A percentile compares a stretch with the other conserved stretches of the same genome.
phyloP scores from a whole-genome alignment of 2,113 vertebrate genomes.

The Lepisosteus osseus region DNA sequence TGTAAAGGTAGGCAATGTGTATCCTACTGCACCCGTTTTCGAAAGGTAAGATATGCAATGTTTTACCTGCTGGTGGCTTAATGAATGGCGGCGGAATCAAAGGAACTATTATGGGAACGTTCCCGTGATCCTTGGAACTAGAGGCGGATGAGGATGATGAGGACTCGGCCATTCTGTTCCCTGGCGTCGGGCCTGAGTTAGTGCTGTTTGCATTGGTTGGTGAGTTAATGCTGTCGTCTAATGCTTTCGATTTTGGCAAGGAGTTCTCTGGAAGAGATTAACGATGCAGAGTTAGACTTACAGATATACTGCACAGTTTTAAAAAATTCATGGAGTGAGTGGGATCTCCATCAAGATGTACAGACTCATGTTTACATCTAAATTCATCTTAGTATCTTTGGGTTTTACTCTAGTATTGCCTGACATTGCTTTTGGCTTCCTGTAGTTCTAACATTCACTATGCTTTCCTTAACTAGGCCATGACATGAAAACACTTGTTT shows the following conservation, averaged over 20 bases:
- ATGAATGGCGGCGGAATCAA: conserved; percentile 95
- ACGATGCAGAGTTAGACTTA: neutral
- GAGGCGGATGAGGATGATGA: conserved; percentile 82
- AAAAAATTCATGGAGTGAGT: too few species aligned
- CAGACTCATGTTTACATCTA: too few species aligned
- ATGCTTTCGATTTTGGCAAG: conserved; percentile 90
- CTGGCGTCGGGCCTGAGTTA: conserved; percentile 80
- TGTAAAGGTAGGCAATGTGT: too few species aligned
- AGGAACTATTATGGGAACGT: conserved; percentile 90
- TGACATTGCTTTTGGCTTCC: too few species aligned
- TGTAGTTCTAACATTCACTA: too few species aligned
- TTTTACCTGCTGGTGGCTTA: conserved; percentile 94
- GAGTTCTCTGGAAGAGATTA: conserved; percentile 84
- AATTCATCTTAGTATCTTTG: too few species aligned
- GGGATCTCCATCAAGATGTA: neutral
- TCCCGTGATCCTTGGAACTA: conserved; percentile 88
- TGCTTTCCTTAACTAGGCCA: too few species aligned
- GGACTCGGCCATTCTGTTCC: conserved; percentile 87
- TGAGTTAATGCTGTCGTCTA: conserved; percentile 84
- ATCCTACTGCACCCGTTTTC: too few species aligned
- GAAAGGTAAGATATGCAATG: neutral
- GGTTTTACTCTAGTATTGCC: too few species aligned
- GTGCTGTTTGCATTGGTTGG: conserved; percentile 84
- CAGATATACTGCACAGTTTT: neutral
- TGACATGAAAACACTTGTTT: too few species aligned